Percentiles rank a stretch among this genome's conserved stretches.
phyloP scores from a whole-genome alignment of 2,888 invertebrate genomes.

The Drosophila ustulata region DNA sequence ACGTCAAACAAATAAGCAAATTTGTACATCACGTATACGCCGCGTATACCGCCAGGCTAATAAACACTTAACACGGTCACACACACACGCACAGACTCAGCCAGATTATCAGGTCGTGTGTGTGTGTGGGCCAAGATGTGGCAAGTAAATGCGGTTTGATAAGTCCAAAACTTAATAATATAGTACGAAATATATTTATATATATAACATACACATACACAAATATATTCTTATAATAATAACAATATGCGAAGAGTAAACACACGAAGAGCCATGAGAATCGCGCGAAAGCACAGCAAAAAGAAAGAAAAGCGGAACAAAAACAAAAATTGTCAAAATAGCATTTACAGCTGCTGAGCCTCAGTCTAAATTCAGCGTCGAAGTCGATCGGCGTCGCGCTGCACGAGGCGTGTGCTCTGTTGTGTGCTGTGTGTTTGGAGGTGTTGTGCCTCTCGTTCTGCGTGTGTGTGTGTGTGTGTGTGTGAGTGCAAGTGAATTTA shows the following conservation, averaged over 20 bases:
- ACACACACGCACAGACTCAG: neutral
- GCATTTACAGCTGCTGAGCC: conserved; percentile 71
- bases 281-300: conserved; percentile 72
- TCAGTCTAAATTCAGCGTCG: conserved; percentile 78
- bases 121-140: conserved; percentile 19
- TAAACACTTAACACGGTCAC: conserved; percentile 21
- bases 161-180: conserved; percentile 34
- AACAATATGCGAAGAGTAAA: conserved; percentile 54
- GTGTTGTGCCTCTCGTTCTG: conserved; percentile 17
- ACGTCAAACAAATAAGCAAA: conserved; percentile 27
- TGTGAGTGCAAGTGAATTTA: conserved; percentile 13
- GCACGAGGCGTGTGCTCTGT: conserved; percentile 43
- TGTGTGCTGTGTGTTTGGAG: conserved; percentile 23
- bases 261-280: conserved; percentile 69
- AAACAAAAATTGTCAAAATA: conserved; percentile 71
- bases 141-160: conserved; percentile 44
- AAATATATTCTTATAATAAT: conserved; percentile 7
- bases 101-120: conserved; percentile 18
- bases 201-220: neutral
- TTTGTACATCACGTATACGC: conserved; percentile 55
- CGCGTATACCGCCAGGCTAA: conserved; percentile 39
- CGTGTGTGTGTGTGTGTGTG: conserved; percentile 22
- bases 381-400: conserved; percentile 69
- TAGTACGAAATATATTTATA: conserved; percentile 1
- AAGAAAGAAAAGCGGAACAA: conserved; percentile 62